Evolutionary conservation across 1,140 invertebrate genomes (phyloP).

Genomic region (Bemisia tabaci): DNA sequence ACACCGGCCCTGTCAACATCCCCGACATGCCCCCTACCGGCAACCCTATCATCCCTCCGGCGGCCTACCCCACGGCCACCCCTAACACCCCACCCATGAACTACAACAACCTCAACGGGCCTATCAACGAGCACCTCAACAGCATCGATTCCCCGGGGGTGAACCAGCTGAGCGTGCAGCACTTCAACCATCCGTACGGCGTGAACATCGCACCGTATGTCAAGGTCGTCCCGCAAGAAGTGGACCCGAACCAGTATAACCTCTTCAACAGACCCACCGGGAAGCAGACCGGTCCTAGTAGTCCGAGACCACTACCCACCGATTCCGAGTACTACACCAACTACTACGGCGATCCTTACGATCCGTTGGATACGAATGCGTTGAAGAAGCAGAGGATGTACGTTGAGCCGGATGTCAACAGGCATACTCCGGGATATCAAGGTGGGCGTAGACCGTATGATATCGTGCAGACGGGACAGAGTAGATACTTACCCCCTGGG

Average conservation of each 20-base stretch:
- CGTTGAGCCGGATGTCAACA: not conserved
- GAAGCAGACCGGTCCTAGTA: not conserved
- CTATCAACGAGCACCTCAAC: not conserved
- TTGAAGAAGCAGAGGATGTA: not conserved
- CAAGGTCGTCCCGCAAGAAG: not conserved
- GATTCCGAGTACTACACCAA: not conserved
- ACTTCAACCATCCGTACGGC: not conserved
- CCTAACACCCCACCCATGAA: not conserved
- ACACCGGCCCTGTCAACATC: not conserved
- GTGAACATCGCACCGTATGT: not conserved
- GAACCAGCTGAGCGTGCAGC: not conserved
- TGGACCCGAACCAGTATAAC: not conserved
- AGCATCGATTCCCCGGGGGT: not conserved
- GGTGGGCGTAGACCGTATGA: not conserved
- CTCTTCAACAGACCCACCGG: not conserved
- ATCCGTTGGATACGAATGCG: not conserved
- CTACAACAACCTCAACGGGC: not conserved
- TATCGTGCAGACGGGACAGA: not conserved
- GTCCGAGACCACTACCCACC: not conserved
- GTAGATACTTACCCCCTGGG: not conserved
- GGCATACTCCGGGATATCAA: not conserved
- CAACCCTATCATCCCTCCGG: not conserved
- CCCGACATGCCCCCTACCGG: too few species aligned
- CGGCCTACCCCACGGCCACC: not conserved
- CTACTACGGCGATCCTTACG: not conserved